Base-by-base conservation (phyloP, 92 coral and sea anemone genomes). In the Blastomussa wellsi region DNA sequence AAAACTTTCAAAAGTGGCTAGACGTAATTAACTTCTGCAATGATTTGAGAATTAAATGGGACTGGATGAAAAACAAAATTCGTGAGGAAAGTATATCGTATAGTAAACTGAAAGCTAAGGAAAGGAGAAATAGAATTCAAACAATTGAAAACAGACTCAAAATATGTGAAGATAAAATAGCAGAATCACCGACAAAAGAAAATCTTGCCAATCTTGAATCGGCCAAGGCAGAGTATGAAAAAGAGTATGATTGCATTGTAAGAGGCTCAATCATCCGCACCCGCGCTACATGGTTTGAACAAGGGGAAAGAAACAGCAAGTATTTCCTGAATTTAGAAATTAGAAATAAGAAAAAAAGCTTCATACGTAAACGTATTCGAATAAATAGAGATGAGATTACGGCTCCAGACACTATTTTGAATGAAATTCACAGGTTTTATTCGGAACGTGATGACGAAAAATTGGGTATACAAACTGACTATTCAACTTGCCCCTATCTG, bases 271-370 rank as follows among this genome's bases (percentile, higher is more conserved):
- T 83, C 24, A 83, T 73, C 74, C 87, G 80, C 0, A 70, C 87
- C 73, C 80, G 80, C 28, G 87, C 80, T 13, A 83, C 87, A 33
- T 83, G 87, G 87, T 83, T 42, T 20, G 87, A 83, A 83, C 62
- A 52, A 39, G 80, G 80, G 28, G 80, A 83, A 72, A 74, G 76
- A 39, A 83, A 73, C 74, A 83, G 17, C 59, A n/a, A n/a, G n/a
- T n/a, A n/a, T n/a, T n/a, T n/a, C n/a, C n/a, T n/a, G n/a, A n/a
- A n/a, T n/a, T n/a, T 72, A 17, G 66, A 67, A 39, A 62, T 10
- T 10, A 49, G 9, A 33, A 77, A 77, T 29, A 53, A 78, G 31
- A 78, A 55, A 26, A 78, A 57, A 59, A 78, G 70, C 81, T 78
- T 70, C 49, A 55, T 78, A 32, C 31, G 81, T 15, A 78, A 78